phyloP scores from a whole-genome alignment of 2,113 vertebrate species.

The Cromileptes altivelis region DNA sequence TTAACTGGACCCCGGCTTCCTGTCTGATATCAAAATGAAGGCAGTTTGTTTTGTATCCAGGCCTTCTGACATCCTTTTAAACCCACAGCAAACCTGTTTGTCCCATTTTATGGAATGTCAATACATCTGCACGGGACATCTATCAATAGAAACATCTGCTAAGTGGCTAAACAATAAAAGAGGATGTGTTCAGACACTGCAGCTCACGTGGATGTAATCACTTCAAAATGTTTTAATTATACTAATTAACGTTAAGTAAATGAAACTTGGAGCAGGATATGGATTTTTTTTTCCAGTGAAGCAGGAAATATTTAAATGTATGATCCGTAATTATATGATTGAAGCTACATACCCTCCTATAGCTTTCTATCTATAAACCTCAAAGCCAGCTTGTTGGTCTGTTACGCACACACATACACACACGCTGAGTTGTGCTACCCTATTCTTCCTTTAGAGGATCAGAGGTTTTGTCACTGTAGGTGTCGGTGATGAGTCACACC shows the following conservation, averaged over 20 bases:
- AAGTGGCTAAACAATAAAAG: constrained; percentile 25
- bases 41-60: constrained; percentile 24
- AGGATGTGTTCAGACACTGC: neutral
- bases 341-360: constrained; percentile 47
- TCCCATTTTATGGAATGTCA: neutral
- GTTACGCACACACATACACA: constrained; percentile 43
- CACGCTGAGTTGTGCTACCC: constrained; percentile 56
- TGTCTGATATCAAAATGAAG: constrained; percentile 44
- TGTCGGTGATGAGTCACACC: constrained; percentile 87
- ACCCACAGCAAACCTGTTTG: constrained; percentile 7
- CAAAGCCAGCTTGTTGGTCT: constrained; percentile 54
- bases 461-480: constrained; percentile 84
- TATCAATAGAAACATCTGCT: constrained; percentile 20
- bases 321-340: constrained; percentile 36
- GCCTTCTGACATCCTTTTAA: constrained; percentile 20
- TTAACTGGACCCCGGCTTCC: constrained; percentile 57
- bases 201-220: neutral
- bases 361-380: constrained; percentile 61
- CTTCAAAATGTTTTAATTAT: constrained; percentile 23
- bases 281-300: neutral
- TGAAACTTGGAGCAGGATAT: neutral
- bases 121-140: constrained; percentile 24
- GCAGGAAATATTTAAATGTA: constrained; percentile 14
- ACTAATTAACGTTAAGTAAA: constrained; percentile 27
- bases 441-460: constrained; percentile 80